phyloP scores from a whole-genome alignment of 2,797 vertebrate genomes.

The Epinephelus awoara region DNA sequence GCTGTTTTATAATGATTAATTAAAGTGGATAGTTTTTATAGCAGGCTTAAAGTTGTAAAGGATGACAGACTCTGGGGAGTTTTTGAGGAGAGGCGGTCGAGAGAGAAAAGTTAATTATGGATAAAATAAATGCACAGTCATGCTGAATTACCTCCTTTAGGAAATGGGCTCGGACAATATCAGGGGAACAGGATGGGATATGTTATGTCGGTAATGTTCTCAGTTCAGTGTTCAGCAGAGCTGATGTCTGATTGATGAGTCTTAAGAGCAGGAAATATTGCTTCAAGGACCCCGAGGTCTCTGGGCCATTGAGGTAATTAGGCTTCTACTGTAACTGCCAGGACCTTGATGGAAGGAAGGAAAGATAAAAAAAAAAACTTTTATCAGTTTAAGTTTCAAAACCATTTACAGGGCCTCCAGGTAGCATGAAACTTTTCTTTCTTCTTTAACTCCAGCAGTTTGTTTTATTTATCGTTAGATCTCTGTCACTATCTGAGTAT shows the following conservation, averaged over 20 bases:
- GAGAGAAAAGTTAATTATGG: conserved; percentile 37
- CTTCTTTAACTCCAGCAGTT: background rate
- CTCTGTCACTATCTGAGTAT: background rate
- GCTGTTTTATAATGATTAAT: background rate
- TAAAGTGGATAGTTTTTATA: background rate
- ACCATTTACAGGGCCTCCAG: background rate
- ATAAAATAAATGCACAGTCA: conserved; percentile 42
- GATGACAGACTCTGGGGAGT: background rate
- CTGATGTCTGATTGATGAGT: conserved; percentile 25
- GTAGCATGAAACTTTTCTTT: background rate
- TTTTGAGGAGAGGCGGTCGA: background rate
- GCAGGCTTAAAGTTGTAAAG: background rate
- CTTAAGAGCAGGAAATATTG: conserved; percentile 29
- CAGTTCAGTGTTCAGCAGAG: conserved; percentile 34
- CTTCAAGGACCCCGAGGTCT: background rate
- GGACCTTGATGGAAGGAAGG: background rate
- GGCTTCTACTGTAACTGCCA: background rate
- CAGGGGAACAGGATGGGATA: conserved; percentile 40
- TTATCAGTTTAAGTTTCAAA: background rate
- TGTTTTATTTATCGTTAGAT: background rate
- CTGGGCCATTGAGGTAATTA: conserved; percentile 3
- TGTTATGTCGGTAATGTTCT: conserved; percentile 41
- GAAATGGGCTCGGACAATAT: conserved; percentile 48
- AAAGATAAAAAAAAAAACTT: background rate
- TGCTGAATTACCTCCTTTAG: conserved; percentile 47